Evolutionary conservation across 1,140 invertebrate species (phyloP), one percentile per base, ranked within the genome.

Genomic region (Aphis gossypii): DNA sequence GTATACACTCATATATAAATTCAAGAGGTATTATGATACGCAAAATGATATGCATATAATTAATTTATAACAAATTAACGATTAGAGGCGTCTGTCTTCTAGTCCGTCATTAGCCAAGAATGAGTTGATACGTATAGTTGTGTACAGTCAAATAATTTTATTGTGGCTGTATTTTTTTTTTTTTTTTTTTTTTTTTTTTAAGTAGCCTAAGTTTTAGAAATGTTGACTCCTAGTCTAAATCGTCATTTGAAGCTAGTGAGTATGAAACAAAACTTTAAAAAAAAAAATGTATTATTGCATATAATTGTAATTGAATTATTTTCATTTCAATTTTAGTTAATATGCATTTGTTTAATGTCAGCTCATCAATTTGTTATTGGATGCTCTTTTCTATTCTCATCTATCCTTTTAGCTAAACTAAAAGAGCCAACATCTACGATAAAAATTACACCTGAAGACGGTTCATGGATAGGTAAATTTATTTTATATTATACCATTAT

Each of bases 401-500:
- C 68, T 20, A 86, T 93, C 46, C 38, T 93, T 54, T 56, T 93
- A 14, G 38, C 68, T 0, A 86, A 93, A 86, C 14, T 93, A 21
- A 93, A 44, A 30, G 82, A 93, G 30, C 82, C 92, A 11, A 30
- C 76, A 18, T 51, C n/a, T 21, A 21, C 48, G 23, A 84, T 93
- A 30, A 84, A 82, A 84, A 51, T 93, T 44, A 38, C 30, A 54
- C 8, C 2, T 2, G 92, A 93, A 30, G 46, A 93, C 1, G 35
- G 48, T 23, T 93, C 92, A 8, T 93, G 92, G 92, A 93, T 93
- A 54, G 92, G 92, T 93, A 93, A 90, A 90, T 41, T 68, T 30
- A 68, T 90, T 86, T 46, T 25, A 2, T 14, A n/a, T 84, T 30
- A 14, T 11, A 56, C 23, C 21, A 30, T 60, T 41, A 25, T 83